Evolutionary conservation across 2,888 invertebrate species (phyloP).

Genomic region (Campoletis raptor): DNA sequence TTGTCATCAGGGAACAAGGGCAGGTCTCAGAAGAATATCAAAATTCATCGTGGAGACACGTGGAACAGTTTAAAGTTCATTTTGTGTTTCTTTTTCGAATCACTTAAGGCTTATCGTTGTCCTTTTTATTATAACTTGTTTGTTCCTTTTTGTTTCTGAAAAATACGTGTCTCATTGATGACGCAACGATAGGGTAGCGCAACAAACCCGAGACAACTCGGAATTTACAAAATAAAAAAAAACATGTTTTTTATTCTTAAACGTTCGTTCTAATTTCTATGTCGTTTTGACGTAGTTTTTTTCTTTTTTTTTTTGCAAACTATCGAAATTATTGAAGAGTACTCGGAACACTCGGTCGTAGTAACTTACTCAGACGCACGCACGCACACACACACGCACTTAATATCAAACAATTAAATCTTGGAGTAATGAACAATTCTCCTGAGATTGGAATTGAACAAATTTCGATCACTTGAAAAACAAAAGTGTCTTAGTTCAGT

Average conservation of each 20-base stretch:
- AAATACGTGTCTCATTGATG: constrained; percentile 4
- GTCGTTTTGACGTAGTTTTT: background rate
- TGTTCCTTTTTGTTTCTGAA: background rate
- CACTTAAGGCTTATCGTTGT: constrained; percentile 8
- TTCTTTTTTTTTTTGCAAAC: constrained; percentile 4
- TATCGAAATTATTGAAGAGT: constrained; percentile 47
- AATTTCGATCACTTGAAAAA: constrained; percentile 13
- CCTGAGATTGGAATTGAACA: constrained; percentile 40
- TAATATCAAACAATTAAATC: constrained; percentile 47
- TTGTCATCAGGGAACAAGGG: constrained; percentile 15
- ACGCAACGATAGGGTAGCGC: constrained; percentile 34
- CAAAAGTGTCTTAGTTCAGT: constrained; percentile 3
- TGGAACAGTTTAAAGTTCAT: constrained; percentile 17
- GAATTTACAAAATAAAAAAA: constrained; percentile 52
- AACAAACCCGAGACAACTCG: constrained; percentile 31
- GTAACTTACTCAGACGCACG: constrained; percentile 7
- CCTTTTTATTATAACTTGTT: background rate
- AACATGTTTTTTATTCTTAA: constrained; percentile 12
- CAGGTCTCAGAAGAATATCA: constrained; percentile 46
- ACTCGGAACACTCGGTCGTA: constrained; percentile 1
- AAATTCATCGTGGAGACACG: constrained; percentile 53
- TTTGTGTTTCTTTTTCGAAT: constrained; percentile 9
- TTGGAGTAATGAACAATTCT: constrained; percentile 50
- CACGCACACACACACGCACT: constrained; percentile 35
- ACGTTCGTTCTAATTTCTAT: constrained; percentile 4